Evolutionary conservation across 2,113 vertebrate genomes (phyloP).

Genomic region (Sylvia atricapilla): DNA sequence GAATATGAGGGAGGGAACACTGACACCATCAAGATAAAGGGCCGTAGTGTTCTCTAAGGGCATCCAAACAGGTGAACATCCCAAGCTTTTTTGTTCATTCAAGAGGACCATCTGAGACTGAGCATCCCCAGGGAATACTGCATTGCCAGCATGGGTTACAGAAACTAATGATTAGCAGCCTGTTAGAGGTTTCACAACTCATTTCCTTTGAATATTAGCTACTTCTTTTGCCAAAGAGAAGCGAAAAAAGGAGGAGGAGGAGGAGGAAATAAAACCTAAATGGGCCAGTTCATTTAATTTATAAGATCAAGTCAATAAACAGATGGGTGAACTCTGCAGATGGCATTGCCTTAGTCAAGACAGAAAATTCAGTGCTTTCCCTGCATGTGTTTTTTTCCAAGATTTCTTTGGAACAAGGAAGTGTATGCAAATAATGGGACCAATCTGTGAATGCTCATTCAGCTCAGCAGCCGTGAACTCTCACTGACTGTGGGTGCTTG

Average conservation of each 20-base stretch:
- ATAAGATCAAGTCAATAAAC: background rate
- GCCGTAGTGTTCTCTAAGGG: background rate
- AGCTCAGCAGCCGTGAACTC: background rate
- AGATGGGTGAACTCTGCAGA: background rate
- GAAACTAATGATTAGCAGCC: constrained; percentile 1
- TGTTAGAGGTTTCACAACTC: constrained; percentile 28
- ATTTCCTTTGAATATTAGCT: constrained; percentile 1
- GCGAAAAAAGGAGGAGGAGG: background rate
- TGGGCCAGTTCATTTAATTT: background rate
- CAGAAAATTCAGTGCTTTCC: background rate
- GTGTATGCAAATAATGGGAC: background rate
- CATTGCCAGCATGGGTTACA: background rate
- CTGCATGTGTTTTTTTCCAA: background rate
- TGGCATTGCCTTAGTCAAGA: background rate
- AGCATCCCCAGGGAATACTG: background rate
- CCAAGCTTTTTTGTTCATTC: background rate
- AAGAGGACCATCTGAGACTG: background rate
- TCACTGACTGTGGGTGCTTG: background rate
- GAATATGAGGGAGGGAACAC: background rate
- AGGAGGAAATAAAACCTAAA: constrained; percentile 29
- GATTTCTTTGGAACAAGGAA: background rate
- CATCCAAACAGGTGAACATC: background rate
- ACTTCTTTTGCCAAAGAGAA: constrained; percentile 15
- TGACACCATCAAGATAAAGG: background rate
- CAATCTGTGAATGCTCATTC: background rate